Conservation (phyloP, 1,140 invertebrate genomes). For the Bombus confusus region DNA sequence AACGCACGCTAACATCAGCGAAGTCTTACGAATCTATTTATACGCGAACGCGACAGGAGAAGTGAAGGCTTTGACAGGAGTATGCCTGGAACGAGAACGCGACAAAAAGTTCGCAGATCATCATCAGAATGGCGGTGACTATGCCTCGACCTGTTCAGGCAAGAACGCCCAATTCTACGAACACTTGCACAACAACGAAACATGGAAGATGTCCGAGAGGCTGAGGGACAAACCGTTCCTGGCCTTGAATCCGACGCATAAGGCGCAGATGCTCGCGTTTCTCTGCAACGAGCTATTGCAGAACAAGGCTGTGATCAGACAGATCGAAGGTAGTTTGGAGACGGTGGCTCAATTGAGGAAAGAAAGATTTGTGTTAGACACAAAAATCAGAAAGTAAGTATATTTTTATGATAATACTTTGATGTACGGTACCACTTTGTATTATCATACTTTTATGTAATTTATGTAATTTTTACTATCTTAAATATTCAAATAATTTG, state of each 20-base stretch:
- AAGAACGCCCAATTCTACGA: constrained; percentile 91
- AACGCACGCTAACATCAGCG: constrained; percentile 94
- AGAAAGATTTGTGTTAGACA: constrained; percentile 92
- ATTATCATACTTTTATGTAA: too few relatives aligned
- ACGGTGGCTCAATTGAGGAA: constrained; percentile 89
- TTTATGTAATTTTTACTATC: too few relatives aligned
- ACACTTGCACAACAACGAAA: constrained; percentile 88
- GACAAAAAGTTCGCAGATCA: constrained; percentile 91
- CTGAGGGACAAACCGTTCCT: constrained; percentile 92
- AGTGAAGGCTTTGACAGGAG: constrained; percentile 90
- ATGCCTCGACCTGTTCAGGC: constrained; percentile 84
- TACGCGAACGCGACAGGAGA: constrained; percentile 93
- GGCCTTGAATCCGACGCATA: constrained; percentile 92
- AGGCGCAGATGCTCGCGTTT: constrained; percentile 93
- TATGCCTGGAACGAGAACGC: constrained; percentile 89
- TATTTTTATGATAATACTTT: not conserved
- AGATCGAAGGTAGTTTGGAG: constrained; percentile 90
- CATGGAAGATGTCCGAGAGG: constrained; percentile 89
- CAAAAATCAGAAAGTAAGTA: constrained; percentile 93
- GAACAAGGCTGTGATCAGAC: constrained; percentile 93
- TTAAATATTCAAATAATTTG: too few relatives aligned
- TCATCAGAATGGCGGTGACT: constrained; percentile 88
- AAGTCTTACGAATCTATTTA: constrained; percentile 94
- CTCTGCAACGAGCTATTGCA: constrained; percentile 97
- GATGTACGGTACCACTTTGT: not conserved